Percentiles rank a stretch among this genome's conserved stretches.
Evolutionary conservation across 2,888 invertebrate species (phyloP).

Genomic region (Seira ritae): DNA sequence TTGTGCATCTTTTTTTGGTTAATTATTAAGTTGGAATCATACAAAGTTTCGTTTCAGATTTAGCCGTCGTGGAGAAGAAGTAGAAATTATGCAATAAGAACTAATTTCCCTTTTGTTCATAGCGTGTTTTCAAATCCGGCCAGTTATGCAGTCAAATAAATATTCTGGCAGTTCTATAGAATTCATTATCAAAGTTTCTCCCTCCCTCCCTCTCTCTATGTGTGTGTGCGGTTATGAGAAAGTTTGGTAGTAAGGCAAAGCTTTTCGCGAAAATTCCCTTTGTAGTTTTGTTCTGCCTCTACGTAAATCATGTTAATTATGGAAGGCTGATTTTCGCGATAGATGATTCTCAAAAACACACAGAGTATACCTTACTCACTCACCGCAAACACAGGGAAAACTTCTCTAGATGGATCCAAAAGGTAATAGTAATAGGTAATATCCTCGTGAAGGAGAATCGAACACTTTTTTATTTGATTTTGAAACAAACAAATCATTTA

Average conservation of each 20-base stretch:
- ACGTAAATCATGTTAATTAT: slow-evolving; percentile 3
- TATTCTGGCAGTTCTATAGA: neutral
- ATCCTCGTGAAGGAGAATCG: no score
- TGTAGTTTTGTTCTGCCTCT: no score
- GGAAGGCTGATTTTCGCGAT: neutral
- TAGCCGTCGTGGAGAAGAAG: no score
- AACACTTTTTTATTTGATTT: no score
- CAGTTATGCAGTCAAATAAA: neutral
- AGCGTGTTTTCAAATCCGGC: neutral
- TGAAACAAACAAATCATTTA: no score
- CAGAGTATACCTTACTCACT: no score
- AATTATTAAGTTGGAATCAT: neutral
- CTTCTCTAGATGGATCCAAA: no score
- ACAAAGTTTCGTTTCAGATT: neutral
- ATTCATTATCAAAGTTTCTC: neutral
- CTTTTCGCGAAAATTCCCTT: neutral
- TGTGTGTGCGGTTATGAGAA: neutral
- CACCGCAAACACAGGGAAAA: no score
- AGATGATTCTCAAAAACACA: neutral
- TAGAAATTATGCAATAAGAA: no score
- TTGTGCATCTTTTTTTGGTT: slow-evolving; percentile 2
- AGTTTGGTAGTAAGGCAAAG: neutral
- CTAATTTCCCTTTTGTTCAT: neutral
- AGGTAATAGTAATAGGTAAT: no score
- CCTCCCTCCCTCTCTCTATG: neutral